These are phyloP conservation scores for Bombus affinis DNA, from an alignment of 1,140 invertebrate species.

Conservation along the genomic window DNA sequence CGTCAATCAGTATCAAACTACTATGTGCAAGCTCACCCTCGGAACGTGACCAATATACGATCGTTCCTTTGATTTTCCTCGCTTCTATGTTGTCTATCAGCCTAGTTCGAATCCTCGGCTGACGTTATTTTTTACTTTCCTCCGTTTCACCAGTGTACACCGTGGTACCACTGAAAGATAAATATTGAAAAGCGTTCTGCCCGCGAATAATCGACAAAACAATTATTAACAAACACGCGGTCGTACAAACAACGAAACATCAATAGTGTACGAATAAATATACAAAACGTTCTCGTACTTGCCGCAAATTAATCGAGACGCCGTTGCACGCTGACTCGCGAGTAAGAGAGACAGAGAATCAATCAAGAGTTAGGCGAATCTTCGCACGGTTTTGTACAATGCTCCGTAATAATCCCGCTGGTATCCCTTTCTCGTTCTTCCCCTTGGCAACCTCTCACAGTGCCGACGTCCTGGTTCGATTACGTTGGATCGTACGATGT, in stretches of 20 bases:
- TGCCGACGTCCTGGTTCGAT: conserved; percentile 7
- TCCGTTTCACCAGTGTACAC: too few species aligned
- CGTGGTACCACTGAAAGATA: background rate
- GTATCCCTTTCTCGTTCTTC: conserved; percentile 7
- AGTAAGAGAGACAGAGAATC: background rate
- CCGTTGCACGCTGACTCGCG: background rate
- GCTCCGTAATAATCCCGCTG: background rate
- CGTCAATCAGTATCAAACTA: conserved; percentile 76
- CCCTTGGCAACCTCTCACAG: background rate
- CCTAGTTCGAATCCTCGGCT: background rate
- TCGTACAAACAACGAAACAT: background rate
- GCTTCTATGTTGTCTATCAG: background rate
- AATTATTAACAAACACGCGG: conserved; percentile 5
- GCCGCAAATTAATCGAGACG: conserved; percentile 12
- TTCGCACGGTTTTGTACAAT: background rate
- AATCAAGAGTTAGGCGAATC: background rate
- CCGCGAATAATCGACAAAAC: background rate
- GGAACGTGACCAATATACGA: conserved; percentile 45
- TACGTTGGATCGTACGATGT: conserved; percentile 40
- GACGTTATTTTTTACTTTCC: background rate
- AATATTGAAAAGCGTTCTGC: background rate
- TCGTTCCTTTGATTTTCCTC: conserved; percentile 22
- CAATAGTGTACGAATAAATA: background rate
- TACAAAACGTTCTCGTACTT: background rate
- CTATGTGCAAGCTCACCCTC: conserved; percentile 34